These are phyloP conservation scores for Acrossocheilus fasciatus DNA, from an alignment of 2,797 vertebrate species.

Conservation along the genomic window DNA sequence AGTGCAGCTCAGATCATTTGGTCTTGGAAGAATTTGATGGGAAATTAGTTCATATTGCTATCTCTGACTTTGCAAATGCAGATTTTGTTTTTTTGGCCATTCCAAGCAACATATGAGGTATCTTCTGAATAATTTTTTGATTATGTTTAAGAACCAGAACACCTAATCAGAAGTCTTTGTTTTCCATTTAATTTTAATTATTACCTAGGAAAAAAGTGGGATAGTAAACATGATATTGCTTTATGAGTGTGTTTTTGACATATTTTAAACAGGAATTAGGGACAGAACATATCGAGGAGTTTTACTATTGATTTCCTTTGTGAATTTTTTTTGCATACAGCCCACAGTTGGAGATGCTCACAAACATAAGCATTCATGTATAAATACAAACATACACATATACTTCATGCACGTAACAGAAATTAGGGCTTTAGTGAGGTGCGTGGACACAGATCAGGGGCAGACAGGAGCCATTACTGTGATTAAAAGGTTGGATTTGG, in stretches of 20 bases:
- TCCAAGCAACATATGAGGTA: neutral
- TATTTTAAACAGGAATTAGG: neutral
- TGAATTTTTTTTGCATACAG: neutral
- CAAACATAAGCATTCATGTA: neutral
- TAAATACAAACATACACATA: constrained; percentile 1
- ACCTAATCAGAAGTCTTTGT: neutral
- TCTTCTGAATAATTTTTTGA: neutral
- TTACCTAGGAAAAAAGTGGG: neutral
- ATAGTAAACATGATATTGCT: neutral
- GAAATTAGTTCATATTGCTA: constrained; percentile 1
- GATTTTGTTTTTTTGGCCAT: neutral
- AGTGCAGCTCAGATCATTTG: neutral
- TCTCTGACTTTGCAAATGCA: neutral
- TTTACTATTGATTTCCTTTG: neutral
- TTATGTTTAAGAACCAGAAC: neutral
- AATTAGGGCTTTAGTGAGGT: constrained; percentile 14
- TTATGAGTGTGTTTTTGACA: neutral
- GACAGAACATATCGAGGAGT: neutral
- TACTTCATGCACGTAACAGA: constrained; percentile 25
- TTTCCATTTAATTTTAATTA: neutral
- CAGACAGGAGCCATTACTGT: constrained; percentile 56
- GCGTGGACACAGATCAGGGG: constrained; percentile 29
- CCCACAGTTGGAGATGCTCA: neutral
- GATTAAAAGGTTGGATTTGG: constrained; percentile 62
- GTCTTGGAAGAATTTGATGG: neutral